Conservation (phyloP, 1,140 invertebrate species). For the Nymphalis io region DNA sequence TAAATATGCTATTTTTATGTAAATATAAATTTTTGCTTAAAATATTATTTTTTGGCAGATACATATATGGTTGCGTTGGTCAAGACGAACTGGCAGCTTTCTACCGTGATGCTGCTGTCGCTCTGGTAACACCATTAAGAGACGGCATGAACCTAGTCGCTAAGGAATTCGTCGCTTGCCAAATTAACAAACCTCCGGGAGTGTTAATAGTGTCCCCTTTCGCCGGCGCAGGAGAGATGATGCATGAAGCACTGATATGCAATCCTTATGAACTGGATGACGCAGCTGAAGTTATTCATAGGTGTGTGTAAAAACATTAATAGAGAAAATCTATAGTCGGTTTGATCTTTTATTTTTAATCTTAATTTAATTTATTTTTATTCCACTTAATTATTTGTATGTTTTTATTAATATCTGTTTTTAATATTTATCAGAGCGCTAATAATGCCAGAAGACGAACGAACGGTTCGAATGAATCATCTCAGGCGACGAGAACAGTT, state of each 20-base stretch:
- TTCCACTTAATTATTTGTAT: not conserved
- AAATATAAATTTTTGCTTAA: not conserved
- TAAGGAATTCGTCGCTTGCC: slow-evolving; percentile 96
- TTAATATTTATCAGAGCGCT: no score
- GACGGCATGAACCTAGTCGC: slow-evolving; percentile 97
- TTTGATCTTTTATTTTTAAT: not conserved
- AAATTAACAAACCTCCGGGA: slow-evolving; percentile 92
- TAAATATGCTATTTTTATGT: not conserved
- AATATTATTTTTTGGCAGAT: slow-evolving; percentile 68
- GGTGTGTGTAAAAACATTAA: slow-evolving; percentile 64
- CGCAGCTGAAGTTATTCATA: slow-evolving; percentile 92
- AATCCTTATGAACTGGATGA: slow-evolving; percentile 95
- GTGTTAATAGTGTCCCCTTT: slow-evolving; percentile 95
- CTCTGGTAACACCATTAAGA: slow-evolving; percentile 91
- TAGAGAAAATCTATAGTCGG: not conserved
- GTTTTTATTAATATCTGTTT: no score
- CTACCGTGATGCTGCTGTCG: slow-evolving; percentile 92
- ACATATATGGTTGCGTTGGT: slow-evolving; percentile 93
- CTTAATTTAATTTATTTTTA: not conserved
- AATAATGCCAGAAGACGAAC: slow-evolving; percentile 94
- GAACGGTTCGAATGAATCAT: slow-evolving; percentile 92
- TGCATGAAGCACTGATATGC: slow-evolving; percentile 94
- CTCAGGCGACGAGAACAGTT: slow-evolving; percentile 89
- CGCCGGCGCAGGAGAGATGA: slow-evolving; percentile 94
- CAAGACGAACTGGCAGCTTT: slow-evolving; percentile 92